Conservation (phyloP, 2,797 vertebrate species). For the Gambelia wislizenii region DNA sequence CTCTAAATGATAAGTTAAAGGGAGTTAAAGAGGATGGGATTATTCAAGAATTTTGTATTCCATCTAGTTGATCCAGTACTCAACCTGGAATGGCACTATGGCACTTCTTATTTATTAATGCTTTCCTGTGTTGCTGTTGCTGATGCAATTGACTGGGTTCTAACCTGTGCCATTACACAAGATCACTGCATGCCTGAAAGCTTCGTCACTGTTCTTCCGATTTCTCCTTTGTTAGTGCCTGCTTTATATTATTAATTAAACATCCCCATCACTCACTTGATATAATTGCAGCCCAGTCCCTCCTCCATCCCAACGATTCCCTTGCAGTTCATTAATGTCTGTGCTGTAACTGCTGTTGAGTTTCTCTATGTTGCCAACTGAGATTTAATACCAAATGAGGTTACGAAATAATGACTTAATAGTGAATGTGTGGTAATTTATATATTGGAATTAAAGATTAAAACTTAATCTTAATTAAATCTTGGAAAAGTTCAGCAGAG, state of each 20-base stretch:
- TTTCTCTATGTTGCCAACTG: conserved; percentile 52
- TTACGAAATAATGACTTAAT: conserved; percentile 72
- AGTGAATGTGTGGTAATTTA: conserved; percentile 58
- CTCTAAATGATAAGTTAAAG: too few relatives aligned
- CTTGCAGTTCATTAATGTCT: conserved; percentile 65
- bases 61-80: neutral
- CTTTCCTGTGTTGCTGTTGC: conserved; percentile 49
- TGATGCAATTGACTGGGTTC: conserved; percentile 50
- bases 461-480: conserved; percentile 82
- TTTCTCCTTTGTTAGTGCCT: conserved; percentile 37
- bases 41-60: neutral
- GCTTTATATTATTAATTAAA: conserved; percentile 53
- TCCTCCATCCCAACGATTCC: conserved; percentile 45
- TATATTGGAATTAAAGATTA: conserved; percentile 76
- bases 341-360: conserved; percentile 59
- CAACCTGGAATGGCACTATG: neutral
- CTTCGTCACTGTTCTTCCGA: neutral
- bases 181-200: conserved; percentile 34
- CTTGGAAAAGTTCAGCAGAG: conserved; percentile 71
- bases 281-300: conserved; percentile 42
- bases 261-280: conserved; percentile 27
- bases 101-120: conserved; percentile 25
- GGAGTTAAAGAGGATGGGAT: neutral
- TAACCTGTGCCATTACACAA: conserved; percentile 47
- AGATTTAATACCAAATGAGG: conserved; percentile 65